A percentile compares a stretch with the other conserved stretches of the same genome.
phyloP scores from a whole-genome alignment of 2,888 invertebrate species.

The Leucoma salicis region DNA sequence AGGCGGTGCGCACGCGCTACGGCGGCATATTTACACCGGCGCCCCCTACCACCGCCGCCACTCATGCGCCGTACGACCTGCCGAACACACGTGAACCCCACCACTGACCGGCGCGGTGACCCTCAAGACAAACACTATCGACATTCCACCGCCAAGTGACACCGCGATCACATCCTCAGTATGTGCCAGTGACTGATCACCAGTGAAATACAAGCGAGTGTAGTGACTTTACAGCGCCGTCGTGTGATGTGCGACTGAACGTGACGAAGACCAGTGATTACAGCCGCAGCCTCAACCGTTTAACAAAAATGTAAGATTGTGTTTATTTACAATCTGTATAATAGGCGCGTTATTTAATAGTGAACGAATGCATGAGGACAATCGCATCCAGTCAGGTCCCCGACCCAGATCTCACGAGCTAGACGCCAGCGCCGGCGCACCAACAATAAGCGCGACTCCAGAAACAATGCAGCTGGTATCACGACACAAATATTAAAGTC shows the following conservation, averaged over 20 bases:
- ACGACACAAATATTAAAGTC: constrained; percentile 70
- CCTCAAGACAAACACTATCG: constrained; percentile 50
- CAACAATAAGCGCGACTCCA: constrained; percentile 61
- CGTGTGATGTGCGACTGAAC: constrained; percentile 74
- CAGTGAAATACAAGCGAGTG: constrained; percentile 63
- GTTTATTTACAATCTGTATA: constrained; percentile 49
- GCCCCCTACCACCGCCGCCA: constrained; percentile 78
- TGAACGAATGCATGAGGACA: constrained; percentile 37
- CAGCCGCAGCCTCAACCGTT: constrained; percentile 77
- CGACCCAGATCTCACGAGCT: constrained; percentile 78
- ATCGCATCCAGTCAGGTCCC: constrained; percentile 52
- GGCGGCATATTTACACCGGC: constrained; percentile 75
- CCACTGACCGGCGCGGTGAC: constrained; percentile 56
- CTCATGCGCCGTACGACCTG: constrained; percentile 77
- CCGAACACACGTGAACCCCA: constrained; percentile 75
- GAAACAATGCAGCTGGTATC: constrained; percentile 69
- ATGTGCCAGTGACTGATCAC: constrained; percentile 71
- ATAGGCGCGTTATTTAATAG: constrained; percentile 29
- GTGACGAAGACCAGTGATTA: constrained; percentile 55
- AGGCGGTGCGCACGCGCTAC: constrained; percentile 69
- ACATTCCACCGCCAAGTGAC: constrained; percentile 46
- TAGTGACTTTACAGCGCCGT: constrained; percentile 58
- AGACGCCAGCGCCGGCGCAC: constrained; percentile 43
- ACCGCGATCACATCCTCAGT: constrained; percentile 51
- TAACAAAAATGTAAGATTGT: constrained; percentile 74